These are phyloP conservation scores for Spilogale gracilis DNA, from an alignment of 2,113 vertebrate genomes.

Conservation along the genomic window DNA sequence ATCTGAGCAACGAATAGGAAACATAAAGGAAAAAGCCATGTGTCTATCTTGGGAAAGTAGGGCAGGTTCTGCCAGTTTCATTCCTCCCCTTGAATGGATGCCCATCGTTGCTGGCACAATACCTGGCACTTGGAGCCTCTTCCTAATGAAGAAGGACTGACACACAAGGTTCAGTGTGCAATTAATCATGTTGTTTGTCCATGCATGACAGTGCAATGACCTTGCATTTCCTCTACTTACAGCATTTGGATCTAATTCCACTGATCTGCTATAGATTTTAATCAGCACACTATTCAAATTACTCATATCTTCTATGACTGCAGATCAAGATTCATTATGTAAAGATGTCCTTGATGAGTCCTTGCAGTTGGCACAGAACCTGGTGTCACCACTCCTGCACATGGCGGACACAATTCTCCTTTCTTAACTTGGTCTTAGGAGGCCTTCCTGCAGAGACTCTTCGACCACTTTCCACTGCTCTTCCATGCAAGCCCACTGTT, in stretches of 20 bases:
- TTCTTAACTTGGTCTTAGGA: background rate
- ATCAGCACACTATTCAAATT: background rate
- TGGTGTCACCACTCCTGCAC: fast-evolving
- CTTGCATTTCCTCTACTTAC: background rate
- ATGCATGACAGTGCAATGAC: fast-evolving
- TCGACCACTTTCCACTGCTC: fast-evolving
- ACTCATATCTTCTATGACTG: too few relatives aligned
- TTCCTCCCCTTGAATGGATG: too few relatives aligned
- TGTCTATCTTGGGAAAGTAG: background rate
- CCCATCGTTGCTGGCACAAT: fast-evolving
- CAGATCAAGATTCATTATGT: background rate
- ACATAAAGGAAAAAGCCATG: fast-evolving
- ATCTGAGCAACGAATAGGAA: background rate
- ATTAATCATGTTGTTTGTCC: fast-evolving
- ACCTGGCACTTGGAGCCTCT: fast-evolving
- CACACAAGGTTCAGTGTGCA: background rate
- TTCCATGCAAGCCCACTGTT: fast-evolving
- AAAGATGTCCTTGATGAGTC: too few relatives aligned
- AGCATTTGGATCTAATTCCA: background rate
- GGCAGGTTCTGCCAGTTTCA: fast-evolving
- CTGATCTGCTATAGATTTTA: background rate
- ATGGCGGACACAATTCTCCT: fast-evolving
- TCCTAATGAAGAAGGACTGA: background rate
- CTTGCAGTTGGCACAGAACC: background rate
- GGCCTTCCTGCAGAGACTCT: fast-evolving